phyloP scores from a whole-genome alignment of 2,888 invertebrate species.

The Lepas anatifera region DNA sequence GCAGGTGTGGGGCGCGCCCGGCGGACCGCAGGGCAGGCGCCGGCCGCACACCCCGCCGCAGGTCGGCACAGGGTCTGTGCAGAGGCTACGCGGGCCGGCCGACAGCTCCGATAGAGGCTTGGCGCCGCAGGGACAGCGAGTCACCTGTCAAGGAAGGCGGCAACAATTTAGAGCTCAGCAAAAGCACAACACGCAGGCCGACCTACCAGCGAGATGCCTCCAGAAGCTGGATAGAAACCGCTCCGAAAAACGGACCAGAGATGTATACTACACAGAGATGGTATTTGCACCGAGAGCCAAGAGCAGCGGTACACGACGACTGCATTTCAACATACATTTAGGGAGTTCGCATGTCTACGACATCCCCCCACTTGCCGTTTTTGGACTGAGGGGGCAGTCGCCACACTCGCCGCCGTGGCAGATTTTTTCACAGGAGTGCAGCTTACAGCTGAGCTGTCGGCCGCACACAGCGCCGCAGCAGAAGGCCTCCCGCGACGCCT shows the following conservation, averaged over 20 bases:
- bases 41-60: slow-evolving; percentile 56
- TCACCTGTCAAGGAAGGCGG: slow-evolving; percentile 40
- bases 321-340: too few species aligned
- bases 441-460: slow-evolving; percentile 46
- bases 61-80: slow-evolving; percentile 67
- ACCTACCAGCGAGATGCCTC: too few species aligned
- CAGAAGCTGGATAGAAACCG: too few species aligned
- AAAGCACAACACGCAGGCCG: too few species aligned
- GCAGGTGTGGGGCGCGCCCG: slow-evolving; percentile 51
- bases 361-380: slow-evolving; percentile 45
- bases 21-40: slow-evolving; percentile 53
- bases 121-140: slow-evolving; percentile 64
- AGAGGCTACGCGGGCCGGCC: slow-evolving; percentile 43
- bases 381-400: slow-evolving; percentile 40
- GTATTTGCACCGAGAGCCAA: too few species aligned
- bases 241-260: too few species aligned
- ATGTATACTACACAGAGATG: too few species aligned
- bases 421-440: slow-evolving; percentile 35
- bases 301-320: too few species aligned
- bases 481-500: slow-evolving; percentile 40
- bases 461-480: slow-evolving; percentile 51
- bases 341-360: too few species aligned
- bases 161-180: slow-evolving; percentile 42
- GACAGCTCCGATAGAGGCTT: slow-evolving; percentile 31
- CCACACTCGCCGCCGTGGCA: slow-evolving; percentile 59